Conservation (phyloP, 2,888 invertebrate genomes). For the Thalpophila matura region DNA sequence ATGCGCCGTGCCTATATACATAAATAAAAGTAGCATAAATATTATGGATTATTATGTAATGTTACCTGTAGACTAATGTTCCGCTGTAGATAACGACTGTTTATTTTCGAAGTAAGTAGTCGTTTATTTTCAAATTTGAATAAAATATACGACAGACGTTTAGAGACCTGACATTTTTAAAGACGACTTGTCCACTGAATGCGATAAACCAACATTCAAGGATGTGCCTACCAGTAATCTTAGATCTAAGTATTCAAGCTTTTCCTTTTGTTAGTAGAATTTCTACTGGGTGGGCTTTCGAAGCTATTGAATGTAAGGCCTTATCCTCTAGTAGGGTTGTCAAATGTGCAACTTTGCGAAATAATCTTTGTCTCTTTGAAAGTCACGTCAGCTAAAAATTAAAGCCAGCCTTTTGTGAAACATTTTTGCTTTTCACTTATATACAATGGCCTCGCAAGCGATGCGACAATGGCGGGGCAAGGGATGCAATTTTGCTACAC, state of each 20-base stretch:
- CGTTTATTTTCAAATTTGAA: conserved; percentile 35
- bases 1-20: neutral
- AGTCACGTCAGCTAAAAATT: conserved; percentile 41
- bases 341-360: conserved; percentile 40
- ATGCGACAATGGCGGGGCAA: conserved; percentile 36
- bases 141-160: conserved; percentile 30
- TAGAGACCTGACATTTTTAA: conserved; percentile 41
- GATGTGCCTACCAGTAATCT: conserved; percentile 53
- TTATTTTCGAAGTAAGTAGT: conserved; percentile 7
- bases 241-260: conserved; percentile 62
- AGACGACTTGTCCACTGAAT: conserved; percentile 28
- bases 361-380: conserved; percentile 45
- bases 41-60: neutral
- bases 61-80: neutral
- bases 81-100: neutral
- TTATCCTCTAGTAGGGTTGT: conserved; percentile 58
- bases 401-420: conserved; percentile 46
- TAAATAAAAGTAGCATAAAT: neutral
- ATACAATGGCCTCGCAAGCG: conserved; percentile 32
- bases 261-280: conserved; percentile 65
- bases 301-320: conserved; percentile 72
- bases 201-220: conserved; percentile 51
- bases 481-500: conserved; percentile 33
- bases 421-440: conserved; percentile 57
- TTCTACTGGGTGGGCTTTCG: conserved; percentile 69